Base-by-base conservation (phyloP, 2,113 vertebrate species). In the Myxocyprinus asiaticus region DNA sequence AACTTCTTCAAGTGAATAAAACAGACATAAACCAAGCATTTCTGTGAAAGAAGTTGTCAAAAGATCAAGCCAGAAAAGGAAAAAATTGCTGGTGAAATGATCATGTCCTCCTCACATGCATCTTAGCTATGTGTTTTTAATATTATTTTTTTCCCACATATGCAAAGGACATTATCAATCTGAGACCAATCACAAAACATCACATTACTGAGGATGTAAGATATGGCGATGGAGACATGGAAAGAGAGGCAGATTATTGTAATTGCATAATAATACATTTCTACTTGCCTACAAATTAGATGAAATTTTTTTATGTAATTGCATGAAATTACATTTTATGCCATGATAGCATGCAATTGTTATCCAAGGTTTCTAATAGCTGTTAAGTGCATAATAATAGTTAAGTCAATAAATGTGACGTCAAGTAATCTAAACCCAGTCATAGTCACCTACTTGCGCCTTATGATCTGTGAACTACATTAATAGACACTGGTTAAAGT, bases 121-220 rank as follows among this genome's bases (percentile, higher is more conserved):
- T 82, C 64, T 76, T 85, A 80, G 86, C 81, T 85, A 82, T 84
- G 78, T 82, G 83, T 84, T 87, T 81, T 90, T 33, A 33, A 33
- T 33, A 88, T 82, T 87, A 85, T 84, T 85, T 83, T n/a, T 79
- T 84, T 83, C 63, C 77, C 33, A 81, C 61, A 72, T 83, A 85
- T 62, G 75, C 63, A 67, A 78, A 74, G 51, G 15, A 55, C 61
- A 72, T 66, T 74, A 67, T 64, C 33, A 72, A 71, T 58, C 67
- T 63, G 56, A 17, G 44, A 63, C 11, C 59, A 7, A 58, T 14
- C 53, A n/a, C 53, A 56, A 56, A 53, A 61, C 47, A n/a, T 73
- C 55, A 61, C 43, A 61, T 73, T 73, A 61, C 55, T 61, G 22
- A 33, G 22, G 22, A 33, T 33, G 70, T 45, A n/a, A 33, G 47